A percentile compares a stretch with the other conserved stretches of the same genome.
These are phyloP conservation scores for Drosophila prolongata DNA, from an alignment of 2,888 invertebrate species.

Conservation along the genomic window DNA sequence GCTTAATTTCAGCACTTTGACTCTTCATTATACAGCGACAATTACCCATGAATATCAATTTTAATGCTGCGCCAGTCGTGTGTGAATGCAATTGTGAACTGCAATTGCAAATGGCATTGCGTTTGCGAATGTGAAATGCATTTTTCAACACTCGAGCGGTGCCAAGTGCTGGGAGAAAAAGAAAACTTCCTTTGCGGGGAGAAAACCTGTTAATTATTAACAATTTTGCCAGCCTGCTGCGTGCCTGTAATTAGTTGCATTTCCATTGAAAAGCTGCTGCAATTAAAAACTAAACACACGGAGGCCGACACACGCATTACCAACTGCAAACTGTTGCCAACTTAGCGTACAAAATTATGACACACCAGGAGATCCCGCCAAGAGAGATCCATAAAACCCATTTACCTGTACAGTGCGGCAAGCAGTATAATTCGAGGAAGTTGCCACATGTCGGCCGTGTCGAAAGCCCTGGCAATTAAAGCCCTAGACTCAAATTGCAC, in stretches of 20 bases:
- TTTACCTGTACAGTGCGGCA: slow-evolving; percentile 6
- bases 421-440: slow-evolving; percentile 15
- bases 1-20: slow-evolving; percentile 64
- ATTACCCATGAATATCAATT: slow-evolving; percentile 37
- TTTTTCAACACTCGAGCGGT: slow-evolving; percentile 69
- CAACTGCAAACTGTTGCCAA: slow-evolving; percentile 78
- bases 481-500: slow-evolving; percentile 32
- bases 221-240: slow-evolving; percentile 76
- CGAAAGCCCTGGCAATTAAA: slow-evolving; percentile 41
- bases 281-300: slow-evolving; percentile 66
- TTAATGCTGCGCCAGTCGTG: slow-evolving; percentile 33
- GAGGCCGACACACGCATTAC: slow-evolving; percentile 50
- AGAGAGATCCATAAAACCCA: slow-evolving; percentile 34
- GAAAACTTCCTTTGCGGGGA: slow-evolving; percentile 53
- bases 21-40: slow-evolving; percentile 56
- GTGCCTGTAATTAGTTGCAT: slow-evolving; percentile 77
- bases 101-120: slow-evolving; percentile 25
- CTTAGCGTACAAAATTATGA: slow-evolving; percentile 80
- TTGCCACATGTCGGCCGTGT: slow-evolving; percentile 33
- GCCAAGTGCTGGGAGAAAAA: slow-evolving; percentile 49
- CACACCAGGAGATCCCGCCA: slow-evolving; percentile 48
- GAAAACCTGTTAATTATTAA: slow-evolving; percentile 81
- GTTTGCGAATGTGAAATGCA: slow-evolving; percentile 40
- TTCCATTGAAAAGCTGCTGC: slow-evolving; percentile 75
- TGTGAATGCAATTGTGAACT: slow-evolving; percentile 51